A percentile compares a stretch with the other conserved stretches of the same genome.
These are phyloP conservation scores for Squalus acanthias DNA, from an alignment of 2,797 vertebrate species.

Conservation along the genomic window DNA sequence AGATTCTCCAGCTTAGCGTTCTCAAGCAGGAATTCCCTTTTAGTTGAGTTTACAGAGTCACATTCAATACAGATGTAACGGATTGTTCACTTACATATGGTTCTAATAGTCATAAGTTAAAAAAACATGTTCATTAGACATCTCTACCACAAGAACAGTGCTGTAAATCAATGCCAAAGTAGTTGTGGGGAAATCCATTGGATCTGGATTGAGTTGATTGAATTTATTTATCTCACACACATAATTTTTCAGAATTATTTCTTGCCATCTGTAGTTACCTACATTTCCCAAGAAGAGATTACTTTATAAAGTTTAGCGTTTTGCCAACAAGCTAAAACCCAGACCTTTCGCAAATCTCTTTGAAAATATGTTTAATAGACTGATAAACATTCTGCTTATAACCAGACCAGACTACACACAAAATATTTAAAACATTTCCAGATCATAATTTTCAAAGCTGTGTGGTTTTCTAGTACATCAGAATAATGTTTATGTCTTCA, in stretches of 20 bases:
- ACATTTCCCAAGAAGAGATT: background rate
- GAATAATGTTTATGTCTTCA: slow-evolving; percentile 26
- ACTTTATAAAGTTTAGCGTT: background rate
- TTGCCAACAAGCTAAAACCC: slow-evolving; percentile 24
- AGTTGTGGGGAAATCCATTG: background rate
- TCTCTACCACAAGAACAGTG: background rate
- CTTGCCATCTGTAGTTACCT: background rate
- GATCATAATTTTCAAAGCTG: slow-evolving; percentile 25
- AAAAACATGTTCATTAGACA: slow-evolving; percentile 29
- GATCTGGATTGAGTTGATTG: background rate
- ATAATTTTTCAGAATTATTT: background rate
- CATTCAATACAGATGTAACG: background rate
- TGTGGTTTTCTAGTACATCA: slow-evolving; percentile 22
- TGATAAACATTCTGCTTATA: slow-evolving; percentile 34
- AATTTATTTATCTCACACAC: background rate
- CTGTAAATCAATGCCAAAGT: background rate
- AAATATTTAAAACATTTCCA: slow-evolving; percentile 26
- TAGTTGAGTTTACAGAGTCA: background rate
- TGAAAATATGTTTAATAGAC: slow-evolving; percentile 37
- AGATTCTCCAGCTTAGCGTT: background rate
- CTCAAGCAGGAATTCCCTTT: background rate
- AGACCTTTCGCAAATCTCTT: slow-evolving; percentile 6
- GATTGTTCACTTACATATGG: slow-evolving; percentile 20
- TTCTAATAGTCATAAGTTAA: slow-evolving; percentile 17
- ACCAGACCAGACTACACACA: slow-evolving; percentile 18